Evolutionary conservation across 2,888 invertebrate genomes (phyloP).

Genomic region (Hydroisotoma schaefferi): DNA sequence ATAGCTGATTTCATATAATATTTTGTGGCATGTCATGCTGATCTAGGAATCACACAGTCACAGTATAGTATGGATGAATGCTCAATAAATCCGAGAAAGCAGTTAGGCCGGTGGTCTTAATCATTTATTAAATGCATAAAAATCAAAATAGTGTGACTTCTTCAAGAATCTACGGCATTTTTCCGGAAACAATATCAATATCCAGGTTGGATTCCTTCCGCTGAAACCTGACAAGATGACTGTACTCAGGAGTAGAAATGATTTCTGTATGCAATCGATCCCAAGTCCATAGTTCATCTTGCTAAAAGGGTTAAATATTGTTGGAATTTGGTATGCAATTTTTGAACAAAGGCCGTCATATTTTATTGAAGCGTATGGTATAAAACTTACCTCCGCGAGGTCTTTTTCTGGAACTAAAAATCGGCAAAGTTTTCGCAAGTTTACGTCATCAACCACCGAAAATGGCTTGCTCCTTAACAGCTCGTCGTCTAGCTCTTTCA

Average conservation of each 20-base stretch:
- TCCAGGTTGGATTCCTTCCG: constrained; percentile 12
- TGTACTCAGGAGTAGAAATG: constrained; percentile 32
- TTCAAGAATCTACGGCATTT: too few relatives aligned
- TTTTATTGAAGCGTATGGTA: background rate
- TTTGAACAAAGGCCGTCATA: background rate
- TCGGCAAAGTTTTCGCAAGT: constrained; percentile 39
- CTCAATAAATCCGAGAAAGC: too few relatives aligned
- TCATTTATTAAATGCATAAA: too few relatives aligned
- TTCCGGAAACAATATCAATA: background rate
- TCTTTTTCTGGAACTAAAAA: constrained; percentile 45
- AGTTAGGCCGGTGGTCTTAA: too few relatives aligned
- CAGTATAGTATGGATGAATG: too few relatives aligned
- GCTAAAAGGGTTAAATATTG: constrained; percentile 13
- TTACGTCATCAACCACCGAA: constrained; percentile 44
- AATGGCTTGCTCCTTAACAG: constrained; percentile 43
- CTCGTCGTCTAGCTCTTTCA: constrained; percentile 48
- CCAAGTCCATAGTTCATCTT: constrained; percentile 45
- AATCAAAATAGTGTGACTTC: too few relatives aligned
- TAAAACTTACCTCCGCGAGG: constrained; percentile 33
- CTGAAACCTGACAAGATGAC: constrained; percentile 24
- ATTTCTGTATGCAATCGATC: constrained; percentile 44
- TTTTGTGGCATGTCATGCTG: too few relatives aligned
- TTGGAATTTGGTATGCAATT: background rate
- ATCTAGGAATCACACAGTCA: too few relatives aligned
- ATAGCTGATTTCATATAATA: too few relatives aligned